A percentile compares a stretch with the other conserved stretches of the same genome.
phyloP scores from a whole-genome alignment of 1,140 invertebrate genomes.

The Latrodectus geometricus region DNA sequence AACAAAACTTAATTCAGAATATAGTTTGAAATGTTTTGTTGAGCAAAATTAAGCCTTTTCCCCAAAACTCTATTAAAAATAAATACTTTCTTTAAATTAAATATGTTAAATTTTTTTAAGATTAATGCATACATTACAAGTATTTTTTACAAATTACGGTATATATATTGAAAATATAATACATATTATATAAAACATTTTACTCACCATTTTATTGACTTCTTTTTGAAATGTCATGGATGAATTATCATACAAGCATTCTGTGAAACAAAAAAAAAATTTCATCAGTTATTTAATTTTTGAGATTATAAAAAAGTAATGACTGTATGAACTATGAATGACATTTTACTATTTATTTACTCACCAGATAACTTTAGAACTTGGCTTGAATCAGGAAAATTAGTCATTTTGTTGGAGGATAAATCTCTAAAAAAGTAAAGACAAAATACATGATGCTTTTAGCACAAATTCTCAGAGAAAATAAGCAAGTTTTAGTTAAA shows the following conservation, averaged over 20 bases:
- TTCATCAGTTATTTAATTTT: not conserved
- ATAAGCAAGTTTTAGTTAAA: too few relatives aligned
- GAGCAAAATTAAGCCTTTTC: too few relatives aligned
- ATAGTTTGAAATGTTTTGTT: too few relatives aligned
- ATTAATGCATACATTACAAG: not conserved
- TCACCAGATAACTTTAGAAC: slow-evolving; percentile 48
- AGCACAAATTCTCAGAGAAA: not conserved
- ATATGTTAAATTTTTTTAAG: not conserved
- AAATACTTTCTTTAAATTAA: not conserved
- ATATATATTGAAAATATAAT: not conserved
- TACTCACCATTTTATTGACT: slow-evolving; percentile 52
- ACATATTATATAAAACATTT: not conserved
- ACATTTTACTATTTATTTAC: not conserved
- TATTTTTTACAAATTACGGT: not conserved
- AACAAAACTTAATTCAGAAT: too few relatives aligned
- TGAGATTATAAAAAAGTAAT: not conserved
- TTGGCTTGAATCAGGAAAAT: slow-evolving; percentile 41
- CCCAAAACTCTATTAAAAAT: not conserved
- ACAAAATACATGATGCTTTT: too few relatives aligned
- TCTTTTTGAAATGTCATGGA: slow-evolving; percentile 33
- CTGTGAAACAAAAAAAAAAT: slow-evolving; percentile 32
- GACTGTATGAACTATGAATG: not conserved
- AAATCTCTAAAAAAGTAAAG: slow-evolving; percentile 15
- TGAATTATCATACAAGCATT: slow-evolving; percentile 42
- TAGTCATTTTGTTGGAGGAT: not conserved